Evolutionary conservation across 2,888 invertebrate genomes (phyloP).

Genomic region (Lysandra coridon): DNA sequence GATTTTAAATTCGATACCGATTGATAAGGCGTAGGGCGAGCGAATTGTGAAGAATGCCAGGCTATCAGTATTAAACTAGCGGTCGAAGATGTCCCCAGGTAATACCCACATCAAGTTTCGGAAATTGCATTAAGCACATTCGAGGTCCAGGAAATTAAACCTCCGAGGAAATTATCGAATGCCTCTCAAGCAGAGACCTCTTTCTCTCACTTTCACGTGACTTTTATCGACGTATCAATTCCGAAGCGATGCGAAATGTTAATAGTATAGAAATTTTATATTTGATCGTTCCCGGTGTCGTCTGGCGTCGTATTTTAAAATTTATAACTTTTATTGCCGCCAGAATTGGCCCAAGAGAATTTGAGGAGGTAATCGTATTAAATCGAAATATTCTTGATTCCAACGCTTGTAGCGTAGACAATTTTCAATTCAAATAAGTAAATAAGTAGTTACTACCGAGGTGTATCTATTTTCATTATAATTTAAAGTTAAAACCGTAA

Average conservation of each 20-base stretch:
- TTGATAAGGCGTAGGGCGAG: background rate
- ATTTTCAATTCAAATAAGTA: background rate
- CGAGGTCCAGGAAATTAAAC: constrained; percentile 79
- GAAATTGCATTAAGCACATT: constrained; percentile 80
- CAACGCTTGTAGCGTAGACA: constrained; percentile 39
- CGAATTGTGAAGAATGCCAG: constrained; percentile 12
- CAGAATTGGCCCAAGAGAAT: constrained; percentile 14
- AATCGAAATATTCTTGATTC: constrained; percentile 10
- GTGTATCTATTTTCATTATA: background rate
- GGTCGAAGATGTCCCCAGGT: constrained; percentile 55
- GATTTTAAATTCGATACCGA: background rate
- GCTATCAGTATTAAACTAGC: constrained; percentile 19
- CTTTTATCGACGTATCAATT: constrained; percentile 32
- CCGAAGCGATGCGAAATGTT: constrained; percentile 20
- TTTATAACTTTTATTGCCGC: constrained; percentile 21
- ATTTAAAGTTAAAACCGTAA: no score
- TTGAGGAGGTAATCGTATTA: constrained; percentile 14
- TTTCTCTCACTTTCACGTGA: constrained; percentile 47
- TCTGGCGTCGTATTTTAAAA: constrained; percentile 20
- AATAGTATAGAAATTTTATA: constrained; percentile 28
- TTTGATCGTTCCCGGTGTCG: constrained; percentile 20
- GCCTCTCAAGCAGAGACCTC: constrained; percentile 61
- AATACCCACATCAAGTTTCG: constrained; percentile 52
- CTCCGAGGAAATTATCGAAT: constrained; percentile 77
- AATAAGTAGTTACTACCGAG: background rate